phyloP scores from a whole-genome alignment of 1,140 invertebrate genomes.

The Trachymyrmex cornetzi region DNA sequence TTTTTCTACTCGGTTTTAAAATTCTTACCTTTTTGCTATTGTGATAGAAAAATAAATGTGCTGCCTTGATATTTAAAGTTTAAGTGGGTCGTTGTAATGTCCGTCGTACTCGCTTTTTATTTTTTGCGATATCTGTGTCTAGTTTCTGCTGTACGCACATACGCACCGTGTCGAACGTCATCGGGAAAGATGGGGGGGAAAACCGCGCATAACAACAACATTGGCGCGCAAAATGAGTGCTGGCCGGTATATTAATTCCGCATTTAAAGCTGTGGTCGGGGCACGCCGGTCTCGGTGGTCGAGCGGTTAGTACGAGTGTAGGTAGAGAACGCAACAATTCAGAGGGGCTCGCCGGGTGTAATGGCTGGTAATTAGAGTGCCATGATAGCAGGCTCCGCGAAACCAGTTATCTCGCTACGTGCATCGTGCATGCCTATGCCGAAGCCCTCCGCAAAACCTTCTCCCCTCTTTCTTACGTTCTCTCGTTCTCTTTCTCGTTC shows the following conservation, averaged over 20 bases:
- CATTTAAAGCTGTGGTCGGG: slow-evolving; percentile 85
- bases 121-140: slow-evolving; percentile 12
- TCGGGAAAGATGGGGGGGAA: slow-evolving; percentile 50
- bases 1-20: not conserved
- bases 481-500: slow-evolving; percentile 28
- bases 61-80: not conserved
- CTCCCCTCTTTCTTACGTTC: slow-evolving; percentile 41
- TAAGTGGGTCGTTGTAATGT: slow-evolving; percentile 4
- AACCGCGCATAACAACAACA: slow-evolving; percentile 68
- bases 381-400: slow-evolving; percentile 85
- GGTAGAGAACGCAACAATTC: slow-evolving; percentile 84
- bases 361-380: slow-evolving; percentile 86
- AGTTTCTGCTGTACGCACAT: not conserved
- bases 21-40: too few relatives aligned
- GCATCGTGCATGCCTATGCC: slow-evolving; percentile 83
- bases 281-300: slow-evolving; percentile 83
- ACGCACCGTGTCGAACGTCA: slow-evolving; percentile 12
- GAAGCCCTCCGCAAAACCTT: slow-evolving; percentile 60
- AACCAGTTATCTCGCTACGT: slow-evolving; percentile 86
- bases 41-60: not conserved
- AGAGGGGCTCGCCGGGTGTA: slow-evolving; percentile 83
- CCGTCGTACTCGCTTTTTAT: not conserved
- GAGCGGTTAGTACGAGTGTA: slow-evolving; percentile 83
- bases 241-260: slow-evolving; percentile 84
- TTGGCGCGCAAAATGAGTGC: slow-evolving; percentile 79